Evolutionary conservation across 1,140 invertebrate species (phyloP), one percentile per base, ranked within the genome.

Genomic region (Bombus soroeensis): DNA sequence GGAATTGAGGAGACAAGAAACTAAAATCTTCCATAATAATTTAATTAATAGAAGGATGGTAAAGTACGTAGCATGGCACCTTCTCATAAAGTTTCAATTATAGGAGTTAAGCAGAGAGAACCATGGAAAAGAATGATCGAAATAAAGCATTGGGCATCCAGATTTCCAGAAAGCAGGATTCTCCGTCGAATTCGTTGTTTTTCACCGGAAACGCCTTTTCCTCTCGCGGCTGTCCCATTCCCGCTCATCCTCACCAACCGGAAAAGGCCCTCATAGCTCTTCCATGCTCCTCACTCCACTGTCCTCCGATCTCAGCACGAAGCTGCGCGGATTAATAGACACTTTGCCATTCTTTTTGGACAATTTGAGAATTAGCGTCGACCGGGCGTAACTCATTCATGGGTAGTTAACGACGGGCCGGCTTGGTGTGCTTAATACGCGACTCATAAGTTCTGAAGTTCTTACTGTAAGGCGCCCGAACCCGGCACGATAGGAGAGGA

Each of bases 341-440:
- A 86, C 90, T 89, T 87, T 85, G 66, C 41, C 57, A 37, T 86
- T 83, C 87, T 89, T 93, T 93, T 91, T 88, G 81, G 82, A 90
- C 92, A 92, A 93, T 93, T 93, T 91, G 91, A 88, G 89, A 94
- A 94, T 94, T 94, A 94, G 90, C 93, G 91, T 91, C 83, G 84
- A 85, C 73, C 85, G 84, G 75, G 82, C 80, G 91, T 94, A 94
- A 94, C 85, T 94, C 93, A 94, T 94, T 94, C 94, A 94, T 93
- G 94, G 93, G 85, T 94, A 93, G 94, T 94, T 94, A 94, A 92
- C 92, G 90, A 87, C 66, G 85, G 87, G 47, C 72, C 72, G 84
- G 62, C 59, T 68, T 73, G 62, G 62, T 74, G 89, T 82, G 88
- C 90, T 94, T 94, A 93, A 92, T 93, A 92, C 86, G 86, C 89